Percentiles rank a stretch among this genome's conserved stretches.
These are phyloP conservation scores for Lophius americanus DNA, from an alignment of 2,797 vertebrate species.

Conservation along the genomic window DNA sequence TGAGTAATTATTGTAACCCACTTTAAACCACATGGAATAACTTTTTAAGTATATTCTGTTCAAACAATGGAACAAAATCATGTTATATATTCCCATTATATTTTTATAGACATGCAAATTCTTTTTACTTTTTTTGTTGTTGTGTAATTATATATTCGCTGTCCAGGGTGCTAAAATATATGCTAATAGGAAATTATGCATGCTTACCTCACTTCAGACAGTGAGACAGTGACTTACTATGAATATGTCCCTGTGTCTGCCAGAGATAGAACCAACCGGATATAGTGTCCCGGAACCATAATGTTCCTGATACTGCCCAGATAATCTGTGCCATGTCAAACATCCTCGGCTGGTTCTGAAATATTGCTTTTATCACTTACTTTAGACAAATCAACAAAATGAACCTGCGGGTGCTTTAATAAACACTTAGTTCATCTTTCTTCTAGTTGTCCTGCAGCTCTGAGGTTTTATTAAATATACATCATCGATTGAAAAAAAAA, in stretches of 20 bases:
- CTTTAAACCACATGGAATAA: background rate
- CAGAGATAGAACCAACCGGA: background rate
- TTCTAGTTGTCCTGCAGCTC: background rate
- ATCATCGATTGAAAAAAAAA: slow-evolving; percentile 25
- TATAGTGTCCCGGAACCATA: background rate
- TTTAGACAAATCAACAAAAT: slow-evolving; percentile 1
- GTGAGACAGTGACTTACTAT: background rate
- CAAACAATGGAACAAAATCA: no score
- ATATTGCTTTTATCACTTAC: background rate
- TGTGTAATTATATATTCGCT: slow-evolving; percentile 59
- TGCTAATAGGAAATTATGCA: slow-evolving; percentile 20
- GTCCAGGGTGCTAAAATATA: slow-evolving; percentile 75
- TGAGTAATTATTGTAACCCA: background rate
- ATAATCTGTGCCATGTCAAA: background rate
- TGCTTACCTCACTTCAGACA: background rate
- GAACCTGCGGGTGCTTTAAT: slow-evolving; percentile 1
- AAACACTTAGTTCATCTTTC: background rate
- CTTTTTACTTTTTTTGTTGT: background rate
- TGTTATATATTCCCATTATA: no score
- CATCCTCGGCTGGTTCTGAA: background rate
- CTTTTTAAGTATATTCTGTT: background rate
- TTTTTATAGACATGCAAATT: no score
- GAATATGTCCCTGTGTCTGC: background rate
- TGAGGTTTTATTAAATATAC: slow-evolving; percentile 21
- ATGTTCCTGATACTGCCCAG: background rate